Evolutionary conservation across 2,888 invertebrate genomes (phyloP).

Genomic region (Dascillus cervinus): DNA sequence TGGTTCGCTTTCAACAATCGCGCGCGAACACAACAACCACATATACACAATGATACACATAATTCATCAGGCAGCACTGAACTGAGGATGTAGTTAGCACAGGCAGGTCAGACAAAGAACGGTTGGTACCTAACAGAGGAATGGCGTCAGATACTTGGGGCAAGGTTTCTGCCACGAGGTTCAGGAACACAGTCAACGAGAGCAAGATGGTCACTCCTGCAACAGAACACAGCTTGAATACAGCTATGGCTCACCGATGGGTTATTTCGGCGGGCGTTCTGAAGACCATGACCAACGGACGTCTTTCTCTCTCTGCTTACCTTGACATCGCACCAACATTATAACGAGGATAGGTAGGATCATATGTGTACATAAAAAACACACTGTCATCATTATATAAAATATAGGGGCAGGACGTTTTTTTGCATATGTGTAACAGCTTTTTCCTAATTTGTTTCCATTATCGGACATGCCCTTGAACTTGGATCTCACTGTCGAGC

Average conservation of each 20-base stretch:
- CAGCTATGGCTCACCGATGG: conserved; percentile 18
- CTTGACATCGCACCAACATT: conserved; percentile 12
- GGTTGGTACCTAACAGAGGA: conserved; percentile 91
- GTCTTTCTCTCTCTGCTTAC: conserved; percentile 13
- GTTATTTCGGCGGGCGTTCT: not conserved
- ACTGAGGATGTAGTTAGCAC: conserved; percentile 42
- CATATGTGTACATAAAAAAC: no score
- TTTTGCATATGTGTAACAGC: no score
- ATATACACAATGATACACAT: conserved; percentile 43
- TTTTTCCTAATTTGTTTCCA: no score
- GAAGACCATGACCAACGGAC: conserved; percentile 1
- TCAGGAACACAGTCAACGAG: conserved; percentile 99
- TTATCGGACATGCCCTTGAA: no score
- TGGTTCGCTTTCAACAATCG: conserved; percentile 25
- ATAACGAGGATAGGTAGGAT: no score
- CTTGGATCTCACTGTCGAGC: no score
- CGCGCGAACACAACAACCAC: conserved; percentile 41
- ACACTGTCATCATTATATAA: no score
- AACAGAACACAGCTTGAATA: conserved; percentile 63
- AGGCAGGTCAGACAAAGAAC: conserved; percentile 46
- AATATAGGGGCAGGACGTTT: no score
- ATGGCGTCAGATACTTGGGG: conserved; percentile 99
- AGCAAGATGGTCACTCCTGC: conserved; percentile 98
- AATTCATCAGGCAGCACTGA: conserved; percentile 40
- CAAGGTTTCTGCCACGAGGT: conserved; percentile 99